Evolutionary conservation across 2,113 vertebrate genomes (phyloP), one percentile per base, ranked within the genome.

Genomic region (Dasyornis broadbenti): DNA sequence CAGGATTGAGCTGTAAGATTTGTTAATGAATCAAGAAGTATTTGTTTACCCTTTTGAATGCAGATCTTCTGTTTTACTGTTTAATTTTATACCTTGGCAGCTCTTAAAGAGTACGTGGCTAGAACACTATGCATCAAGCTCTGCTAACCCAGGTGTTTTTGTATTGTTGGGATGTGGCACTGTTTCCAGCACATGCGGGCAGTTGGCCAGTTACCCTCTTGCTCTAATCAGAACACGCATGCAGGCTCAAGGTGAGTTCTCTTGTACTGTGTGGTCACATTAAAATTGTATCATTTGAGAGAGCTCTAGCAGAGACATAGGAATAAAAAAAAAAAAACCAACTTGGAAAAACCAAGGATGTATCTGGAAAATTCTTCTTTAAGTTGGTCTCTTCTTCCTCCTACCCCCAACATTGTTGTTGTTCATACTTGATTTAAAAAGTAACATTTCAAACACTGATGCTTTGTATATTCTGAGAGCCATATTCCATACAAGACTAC

Each of bases 161-260:
- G 99, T 99, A 4, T 64, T 99, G 96, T 66, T 99, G 94, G 98
- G 98, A 30, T 99, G 99, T 37, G 99, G 99, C 23, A 99, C 99
- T 21, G 72, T 98, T 40, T 99, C 99, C 19, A 99, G 99, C 91
- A 99, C 99, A 0, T 99, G 99, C 39, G 99, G 99, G 28, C 99
- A 99, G 96, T 93, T 99, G 68, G 98, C 99, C 92, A 99, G 99
- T 92, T 99, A 99, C 91, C 99, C 99, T 13, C 97, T 99, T 8
- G 98, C 99, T 59, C 98, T 99, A 21, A 94, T 99, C 91, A 98
- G 99, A 94, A 99, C 99, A 30, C 98, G 99, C 78, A 99, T 99
- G 99, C 99, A 99, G 95, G 99, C 99, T 56, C 98, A 99, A 98
- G 98, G 99, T 99, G 96, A 97, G 97, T 75, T 20, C 35, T 70